Evolutionary conservation across 2,797 vertebrate species (phyloP), one percentile per base, ranked within the genome.

Genomic region (Echiichthys vipera): DNA sequence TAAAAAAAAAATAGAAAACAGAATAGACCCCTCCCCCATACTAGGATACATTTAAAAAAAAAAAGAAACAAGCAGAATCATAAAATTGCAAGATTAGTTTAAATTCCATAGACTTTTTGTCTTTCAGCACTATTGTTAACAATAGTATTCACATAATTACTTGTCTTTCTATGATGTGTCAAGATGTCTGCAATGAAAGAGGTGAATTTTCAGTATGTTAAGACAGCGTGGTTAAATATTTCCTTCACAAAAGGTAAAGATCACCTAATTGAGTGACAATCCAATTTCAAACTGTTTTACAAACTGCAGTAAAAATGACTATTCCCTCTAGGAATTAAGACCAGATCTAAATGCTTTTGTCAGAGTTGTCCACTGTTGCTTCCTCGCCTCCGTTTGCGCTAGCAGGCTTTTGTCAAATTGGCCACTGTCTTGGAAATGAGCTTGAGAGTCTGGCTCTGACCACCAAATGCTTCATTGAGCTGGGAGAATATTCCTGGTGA

Each of bases 391-490:
- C 54, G n/a, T 39, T 54, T 77, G 25, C 37, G 32, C 29, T 47
- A 22, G 29, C 39, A 27, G 30, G 34, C 43, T 65, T 56, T 68
- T 69, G 14, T 65, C 50, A 49, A 30, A 58, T 20, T 32, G 65
- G 25, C 47, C 37, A 3, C 64, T 54, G 40, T 67, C 54, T 29
- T 65, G 39, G 10, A 76, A 59, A 61, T 32, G 43, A 83, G 34
- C 36, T 32, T 7, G 8, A 75, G 39, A 62, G 20, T 79, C 63
- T 37, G 34, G 27, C 43, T 74, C 17, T 47, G 17, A 18, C 8
- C 4, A 62, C 25, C 29, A 53, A 74, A 77, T 50, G n/a, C 54
- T 73, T 65, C 51, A 55, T 37, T 63, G 32, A 78, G 13, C 61
- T 69, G 29, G 46, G 47, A 49, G 20, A 65, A 53, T 75, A 37